These are phyloP conservation scores for Megamerina dolium DNA, from an alignment of 2,888 invertebrate species.

Conservation along the genomic window DNA sequence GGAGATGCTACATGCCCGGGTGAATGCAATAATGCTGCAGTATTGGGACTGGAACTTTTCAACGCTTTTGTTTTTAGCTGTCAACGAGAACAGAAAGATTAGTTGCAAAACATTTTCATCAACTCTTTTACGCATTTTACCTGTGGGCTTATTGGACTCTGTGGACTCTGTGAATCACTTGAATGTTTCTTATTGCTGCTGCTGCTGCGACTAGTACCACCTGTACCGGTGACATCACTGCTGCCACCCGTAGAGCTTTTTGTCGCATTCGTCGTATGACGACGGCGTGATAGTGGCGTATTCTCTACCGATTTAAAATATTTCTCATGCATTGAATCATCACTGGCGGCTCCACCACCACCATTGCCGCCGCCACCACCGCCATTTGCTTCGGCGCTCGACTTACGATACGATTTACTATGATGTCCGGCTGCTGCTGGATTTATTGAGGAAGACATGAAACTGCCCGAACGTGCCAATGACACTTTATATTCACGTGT, in stretches of 20 bases:
- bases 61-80: constrained; percentile 18
- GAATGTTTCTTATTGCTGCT: constrained; percentile 48
- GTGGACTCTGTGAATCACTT: constrained; percentile 59
- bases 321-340: constrained; percentile 77
- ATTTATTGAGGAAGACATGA: constrained; percentile 47
- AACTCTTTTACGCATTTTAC: too few species aligned
- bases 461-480: constrained; percentile 46
- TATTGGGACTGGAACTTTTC: constrained; percentile 18
- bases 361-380: constrained; percentile 42
- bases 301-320: constrained; percentile 69
- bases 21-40: constrained; percentile 27
- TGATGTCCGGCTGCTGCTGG: constrained; percentile 39
- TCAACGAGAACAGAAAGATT: too few species aligned
- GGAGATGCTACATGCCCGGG: constrained; percentile 27
- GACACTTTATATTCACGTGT: constrained; percentile 40
- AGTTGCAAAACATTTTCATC: too few species aligned
- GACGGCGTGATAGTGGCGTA: constrained; percentile 58
- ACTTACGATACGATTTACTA: constrained; percentile 41
- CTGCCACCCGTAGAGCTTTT: constrained; percentile 27
- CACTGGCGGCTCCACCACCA: constrained; percentile 59
- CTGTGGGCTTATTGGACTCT: constrained; percentile 58
- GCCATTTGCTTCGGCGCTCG: constrained; percentile 40
- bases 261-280: constrained; percentile 42
- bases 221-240: constrained; percentile 32
- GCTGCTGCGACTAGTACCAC: constrained; percentile 34